Percentiles rank a stretch among this genome's conserved stretches.
Evolutionary conservation across 2,113 vertebrate species (phyloP).

Genomic region (Protomyctophum bolini): DNA sequence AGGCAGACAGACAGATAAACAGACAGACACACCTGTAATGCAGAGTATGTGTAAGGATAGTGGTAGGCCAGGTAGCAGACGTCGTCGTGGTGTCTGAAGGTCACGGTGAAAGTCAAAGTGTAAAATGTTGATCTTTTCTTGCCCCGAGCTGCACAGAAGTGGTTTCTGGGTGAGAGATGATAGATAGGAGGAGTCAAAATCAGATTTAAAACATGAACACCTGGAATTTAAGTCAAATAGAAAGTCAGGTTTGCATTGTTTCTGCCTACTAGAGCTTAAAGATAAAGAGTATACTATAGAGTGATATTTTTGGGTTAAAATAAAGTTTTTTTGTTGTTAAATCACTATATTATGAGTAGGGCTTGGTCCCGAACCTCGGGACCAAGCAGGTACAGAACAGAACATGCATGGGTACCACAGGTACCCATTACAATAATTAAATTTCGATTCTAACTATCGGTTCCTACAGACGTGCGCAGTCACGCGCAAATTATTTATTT

Average conservation of each 20-base stretch:
- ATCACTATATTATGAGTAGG: no score
- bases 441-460: no score
- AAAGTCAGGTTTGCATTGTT: background rate
- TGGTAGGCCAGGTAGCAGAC: constrained; percentile 94
- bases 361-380: no score
- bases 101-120: constrained; percentile 86
- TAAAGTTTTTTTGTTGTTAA: no score
- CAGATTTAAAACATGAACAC: background rate
- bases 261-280: background rate
- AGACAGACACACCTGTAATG: constrained; percentile 84
- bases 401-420: no score
- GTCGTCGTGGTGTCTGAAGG: constrained; percentile 87
- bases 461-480: no score
- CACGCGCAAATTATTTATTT: no score
- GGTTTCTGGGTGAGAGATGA: constrained; percentile 79
- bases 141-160: constrained; percentile 73
- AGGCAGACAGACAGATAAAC: constrained; percentile 12
- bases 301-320: no score
- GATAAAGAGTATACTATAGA: no score
- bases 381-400: no score
- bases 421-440: no score
- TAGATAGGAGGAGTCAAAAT: constrained; percentile 16
- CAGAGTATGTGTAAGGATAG: constrained; percentile 91
- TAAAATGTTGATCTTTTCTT: constrained; percentile 76
- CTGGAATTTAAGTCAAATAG: background rate